A percentile compares a stretch with the other conserved stretches of the same genome.
phyloP scores from a whole-genome alignment of 2,113 vertebrate species.

The Odocoileus hemionus region DNA sequence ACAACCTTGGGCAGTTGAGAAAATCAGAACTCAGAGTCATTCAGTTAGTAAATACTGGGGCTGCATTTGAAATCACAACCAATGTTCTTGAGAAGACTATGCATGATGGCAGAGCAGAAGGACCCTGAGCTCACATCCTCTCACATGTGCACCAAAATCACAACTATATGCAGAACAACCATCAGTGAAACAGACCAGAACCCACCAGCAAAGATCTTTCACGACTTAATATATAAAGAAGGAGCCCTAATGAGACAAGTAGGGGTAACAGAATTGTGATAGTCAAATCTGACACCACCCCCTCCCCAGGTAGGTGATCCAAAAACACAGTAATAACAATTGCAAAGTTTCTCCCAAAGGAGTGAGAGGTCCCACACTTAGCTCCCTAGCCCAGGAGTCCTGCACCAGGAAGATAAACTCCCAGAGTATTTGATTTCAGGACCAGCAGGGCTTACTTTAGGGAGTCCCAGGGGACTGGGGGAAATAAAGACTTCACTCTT shows the following conservation, averaged over 20 bases:
- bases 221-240: not conserved
- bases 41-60: not conserved
- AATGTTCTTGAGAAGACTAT: not conserved
- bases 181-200: not conserved
- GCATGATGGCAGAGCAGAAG: not conserved
- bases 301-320: not conserved
- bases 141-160: not conserved
- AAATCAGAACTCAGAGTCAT: not conserved
- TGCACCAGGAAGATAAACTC: not conserved
- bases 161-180: not conserved
- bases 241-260: not conserved
- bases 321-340: not conserved
- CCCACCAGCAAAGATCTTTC: not conserved
- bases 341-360: not conserved
- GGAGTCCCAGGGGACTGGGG: not conserved
- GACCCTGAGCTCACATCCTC: not conserved
- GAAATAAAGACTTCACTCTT: not conserved
- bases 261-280: not conserved
- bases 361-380: not conserved
- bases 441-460: not conserved
- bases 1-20: not conserved
- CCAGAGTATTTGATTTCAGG: not conserved
- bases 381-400: not conserved
- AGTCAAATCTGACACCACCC: not conserved
- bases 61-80: not conserved